Evolutionary conservation across 2,797 vertebrate genomes (phyloP).

Genomic region (Gila robusta): DNA sequence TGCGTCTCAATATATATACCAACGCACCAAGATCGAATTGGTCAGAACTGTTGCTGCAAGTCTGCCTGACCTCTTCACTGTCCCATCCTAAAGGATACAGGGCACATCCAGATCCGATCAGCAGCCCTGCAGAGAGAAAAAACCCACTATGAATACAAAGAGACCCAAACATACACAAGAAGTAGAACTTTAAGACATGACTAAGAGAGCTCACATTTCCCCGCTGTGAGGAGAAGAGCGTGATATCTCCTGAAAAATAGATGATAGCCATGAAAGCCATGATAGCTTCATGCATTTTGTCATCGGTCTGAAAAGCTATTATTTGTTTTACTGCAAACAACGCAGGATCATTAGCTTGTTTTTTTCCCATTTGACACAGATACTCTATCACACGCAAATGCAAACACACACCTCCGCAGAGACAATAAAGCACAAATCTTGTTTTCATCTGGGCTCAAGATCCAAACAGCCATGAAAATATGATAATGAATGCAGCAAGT

Average conservation of each 20-base stretch:
- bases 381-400: background rate
- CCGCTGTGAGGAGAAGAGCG: background rate
- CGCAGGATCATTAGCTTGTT: conserved; percentile 23
- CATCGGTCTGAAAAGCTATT: background rate
- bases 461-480: conserved; percentile 36
- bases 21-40: conserved; percentile 86
- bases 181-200: background rate
- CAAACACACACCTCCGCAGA: conserved; percentile 19
- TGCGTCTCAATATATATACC: background rate
- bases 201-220: background rate
- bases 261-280: background rate
- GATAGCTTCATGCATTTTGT: background rate
- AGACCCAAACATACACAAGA: background rate
- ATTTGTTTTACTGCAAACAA: conserved; percentile 24
- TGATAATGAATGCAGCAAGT: conserved; percentile 40
- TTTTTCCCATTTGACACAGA: background rate
- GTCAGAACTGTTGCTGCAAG: conserved; percentile 84
- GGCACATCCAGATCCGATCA: conserved; percentile 87
- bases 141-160: conserved; percentile 38
- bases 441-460: conserved; percentile 15
- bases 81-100: conserved; percentile 90
- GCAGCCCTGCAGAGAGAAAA: conserved; percentile 75
- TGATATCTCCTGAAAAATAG: conserved; percentile 22
- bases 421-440: conserved; percentile 23
- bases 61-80: conserved; percentile 88